phyloP scores from a whole-genome alignment of 2,797 vertebrate species.

The Artibeus lituratus region DNA sequence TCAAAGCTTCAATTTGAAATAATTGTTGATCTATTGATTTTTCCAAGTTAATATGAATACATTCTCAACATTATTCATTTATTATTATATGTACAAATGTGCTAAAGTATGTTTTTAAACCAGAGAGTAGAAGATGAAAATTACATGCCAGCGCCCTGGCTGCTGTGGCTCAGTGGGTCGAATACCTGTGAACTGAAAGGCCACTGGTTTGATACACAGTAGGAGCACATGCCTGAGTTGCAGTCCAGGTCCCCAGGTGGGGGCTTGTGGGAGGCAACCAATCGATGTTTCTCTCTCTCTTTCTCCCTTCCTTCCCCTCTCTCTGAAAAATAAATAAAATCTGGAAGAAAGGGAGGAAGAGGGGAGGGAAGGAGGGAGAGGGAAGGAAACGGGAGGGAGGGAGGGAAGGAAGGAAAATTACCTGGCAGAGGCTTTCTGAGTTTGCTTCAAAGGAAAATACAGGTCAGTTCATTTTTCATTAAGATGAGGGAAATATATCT shows the following conservation, averaged over 20 bases:
- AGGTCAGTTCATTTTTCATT: conserved; percentile 26
- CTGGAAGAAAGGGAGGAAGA: background rate
- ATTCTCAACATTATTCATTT: conserved; percentile 44
- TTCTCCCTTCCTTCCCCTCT: no score
- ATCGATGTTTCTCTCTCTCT: background rate
- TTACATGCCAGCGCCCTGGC: conserved; percentile 18
- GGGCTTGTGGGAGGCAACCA: background rate
- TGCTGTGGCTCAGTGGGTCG: background rate
- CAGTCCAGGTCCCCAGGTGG: background rate
- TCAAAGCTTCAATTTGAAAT: conserved; percentile 23
- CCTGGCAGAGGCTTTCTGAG: conserved; percentile 32
- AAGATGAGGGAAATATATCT: background rate
- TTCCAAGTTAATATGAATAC: background rate
- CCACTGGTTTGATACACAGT: background rate
- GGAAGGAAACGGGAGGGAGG: no score
- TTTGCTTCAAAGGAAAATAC: conserved; percentile 46
- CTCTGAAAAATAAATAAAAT: background rate
- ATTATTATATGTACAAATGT: conserved; percentile 38
- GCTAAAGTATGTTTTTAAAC: conserved; percentile 41
- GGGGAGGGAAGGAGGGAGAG: background rate
- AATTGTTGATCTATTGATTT: conserved; percentile 18
- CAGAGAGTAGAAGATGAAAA: conserved; percentile 38
- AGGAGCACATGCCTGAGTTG: background rate
- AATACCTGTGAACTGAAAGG: background rate
- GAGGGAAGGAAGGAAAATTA: conserved; percentile 3